These are phyloP conservation scores for Ctenodactylus gundi DNA, from an alignment of 2,113 vertebrate species.

Conservation along the genomic window DNA sequence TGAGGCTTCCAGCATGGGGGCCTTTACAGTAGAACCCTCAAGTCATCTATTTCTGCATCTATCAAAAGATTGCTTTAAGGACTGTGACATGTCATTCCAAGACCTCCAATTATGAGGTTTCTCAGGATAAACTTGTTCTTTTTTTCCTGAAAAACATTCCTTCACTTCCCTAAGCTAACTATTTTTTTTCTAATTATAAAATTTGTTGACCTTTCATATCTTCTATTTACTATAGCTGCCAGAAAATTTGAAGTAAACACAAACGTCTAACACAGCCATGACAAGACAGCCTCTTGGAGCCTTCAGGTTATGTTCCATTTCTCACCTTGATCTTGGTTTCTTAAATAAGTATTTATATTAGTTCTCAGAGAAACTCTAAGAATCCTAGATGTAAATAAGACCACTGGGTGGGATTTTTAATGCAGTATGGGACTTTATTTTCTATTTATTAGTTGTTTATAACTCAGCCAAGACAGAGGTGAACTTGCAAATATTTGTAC, in stretches of 20 bases:
- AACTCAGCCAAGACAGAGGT: not conserved
- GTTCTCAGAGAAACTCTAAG: not conserved
- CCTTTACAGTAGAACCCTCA: not conserved
- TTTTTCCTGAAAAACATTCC: not conserved
- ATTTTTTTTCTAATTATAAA: not conserved
- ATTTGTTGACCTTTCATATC: not conserved
- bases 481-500: not conserved
- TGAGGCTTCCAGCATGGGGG: not conserved
- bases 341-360: not conserved
- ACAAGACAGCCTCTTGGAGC: accelerated
- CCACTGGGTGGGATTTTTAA: not conserved
- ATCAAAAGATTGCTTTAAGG: not conserved
- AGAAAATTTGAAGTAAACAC: not conserved
- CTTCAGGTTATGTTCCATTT: not conserved
- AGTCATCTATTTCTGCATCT: not conserved
- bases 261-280: not conserved
- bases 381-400: not conserved
- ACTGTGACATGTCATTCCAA: not conserved
- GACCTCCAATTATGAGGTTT: not conserved
- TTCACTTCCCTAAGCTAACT: not conserved
- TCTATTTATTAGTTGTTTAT: not conserved
- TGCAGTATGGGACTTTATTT: not conserved
- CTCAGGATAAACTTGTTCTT: not conserved
- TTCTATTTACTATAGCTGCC: not conserved
- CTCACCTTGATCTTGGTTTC: not conserved